Evolutionary conservation across 1,140 invertebrate genomes (phyloP), one percentile per base, ranked within the genome.

Genomic region (Drosophila gunungcola): DNA sequence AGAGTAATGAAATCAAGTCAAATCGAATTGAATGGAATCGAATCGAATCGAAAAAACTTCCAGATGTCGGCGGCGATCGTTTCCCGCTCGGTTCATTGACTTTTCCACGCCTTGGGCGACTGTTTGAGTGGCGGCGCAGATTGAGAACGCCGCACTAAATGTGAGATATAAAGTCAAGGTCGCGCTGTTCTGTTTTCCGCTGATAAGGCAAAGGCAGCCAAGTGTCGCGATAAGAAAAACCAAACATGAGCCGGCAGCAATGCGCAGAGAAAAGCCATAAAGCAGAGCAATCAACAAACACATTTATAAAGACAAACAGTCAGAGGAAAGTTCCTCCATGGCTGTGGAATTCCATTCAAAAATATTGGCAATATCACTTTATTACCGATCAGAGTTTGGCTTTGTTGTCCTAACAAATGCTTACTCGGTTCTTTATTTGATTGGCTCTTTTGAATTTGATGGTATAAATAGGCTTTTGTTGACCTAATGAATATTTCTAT

Each of bases 91-190:
- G 74, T 78, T 78, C 75, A 78, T 79, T 88, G 83, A 82, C 74
- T 69, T 67, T 42, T 42, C 36, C 27, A 21, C 41, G 52, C 45
- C 43, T 38, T 36, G 38, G 43, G 36, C 43, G 39, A 38, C 58
- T 49, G 48, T 42, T 57, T 62, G 45, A 73, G 73, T 72, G 67
- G 56, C 70, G 29, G 36, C 60, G 73, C 54, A 73, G 64, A 84
- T 83, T 83, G 80, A 83, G 80, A 51, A 56, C 46, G 78, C 61
- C 42, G 48, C 42, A 56, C 54, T 54, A 60, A 80, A 56, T 73
- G 63, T 77, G 72, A 80, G 83, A 88, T 89, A 88, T 73, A 88
- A 89, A 79, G 69, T 81, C 73, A 88, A 73, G 76, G 77, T 81
- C 80, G 80, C 38, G 49, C 38, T 11, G 51, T 13, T 46, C 56